Percentiles rank a stretch among this genome's conserved stretches.
Conservation (phyloP, 2,888 invertebrate species). For the Philereme transversata region DNA sequence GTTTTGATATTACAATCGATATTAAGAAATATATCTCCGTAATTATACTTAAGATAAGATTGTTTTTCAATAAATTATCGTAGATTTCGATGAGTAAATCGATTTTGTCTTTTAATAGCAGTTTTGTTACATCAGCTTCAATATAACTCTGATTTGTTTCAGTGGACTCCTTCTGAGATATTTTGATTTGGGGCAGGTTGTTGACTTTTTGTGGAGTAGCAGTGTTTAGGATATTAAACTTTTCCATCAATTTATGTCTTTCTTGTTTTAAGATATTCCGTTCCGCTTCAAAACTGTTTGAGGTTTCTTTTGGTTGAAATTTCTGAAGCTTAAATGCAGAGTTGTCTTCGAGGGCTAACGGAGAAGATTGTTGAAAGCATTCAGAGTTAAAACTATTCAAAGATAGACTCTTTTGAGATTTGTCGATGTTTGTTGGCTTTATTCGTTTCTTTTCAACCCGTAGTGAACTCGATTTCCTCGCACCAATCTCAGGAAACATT, state of each 20-base stretch:
- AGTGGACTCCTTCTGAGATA: constrained; percentile 56
- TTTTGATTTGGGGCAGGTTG: constrained; percentile 61
- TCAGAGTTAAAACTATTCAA: constrained; percentile 68
- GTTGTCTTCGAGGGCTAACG: constrained; percentile 63
- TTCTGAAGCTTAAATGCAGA: constrained; percentile 66
- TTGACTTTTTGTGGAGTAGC: constrained; percentile 53
- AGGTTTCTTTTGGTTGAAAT: constrained; percentile 59
- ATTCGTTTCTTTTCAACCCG: constrained; percentile 71
- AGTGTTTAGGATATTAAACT: constrained; percentile 71
- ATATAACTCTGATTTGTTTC: constrained; percentile 58
- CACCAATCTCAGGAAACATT: constrained; percentile 74
- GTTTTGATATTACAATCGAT: constrained; percentile 84
- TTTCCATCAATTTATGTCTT: constrained; percentile 74
- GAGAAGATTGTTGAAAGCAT: constrained; percentile 63
- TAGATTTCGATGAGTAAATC: constrained; percentile 84
- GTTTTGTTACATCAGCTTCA: constrained; percentile 67
- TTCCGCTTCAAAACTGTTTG: constrained; percentile 67
- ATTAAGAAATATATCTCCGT: constrained; percentile 88
- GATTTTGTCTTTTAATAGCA: constrained; percentile 79
- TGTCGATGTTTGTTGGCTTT: constrained; percentile 80
- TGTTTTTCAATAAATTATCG: constrained; percentile 81
- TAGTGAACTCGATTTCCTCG: constrained; percentile 65
- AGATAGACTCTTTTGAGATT: constrained; percentile 63
- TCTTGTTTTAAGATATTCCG: constrained; percentile 73
- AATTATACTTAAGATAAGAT: constrained; percentile 86